Conservation (phyloP, 2,888 invertebrate species). For the Orchestes rusci region DNA sequence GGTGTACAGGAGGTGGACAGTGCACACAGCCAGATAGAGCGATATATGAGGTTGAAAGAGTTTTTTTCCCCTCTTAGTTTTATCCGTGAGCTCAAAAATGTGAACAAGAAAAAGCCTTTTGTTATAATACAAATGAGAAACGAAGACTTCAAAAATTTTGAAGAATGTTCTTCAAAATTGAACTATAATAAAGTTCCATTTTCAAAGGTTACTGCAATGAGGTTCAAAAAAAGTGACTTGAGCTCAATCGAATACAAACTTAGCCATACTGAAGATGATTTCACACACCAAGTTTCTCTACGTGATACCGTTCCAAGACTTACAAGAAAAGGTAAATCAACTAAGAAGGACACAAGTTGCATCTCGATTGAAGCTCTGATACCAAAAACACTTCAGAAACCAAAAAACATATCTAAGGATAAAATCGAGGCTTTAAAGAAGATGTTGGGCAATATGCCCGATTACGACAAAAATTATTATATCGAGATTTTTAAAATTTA, state of each 20-base stretch:
- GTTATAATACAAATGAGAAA: constrained; percentile 18
- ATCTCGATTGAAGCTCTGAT: background rate
- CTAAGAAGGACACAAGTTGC: background rate
- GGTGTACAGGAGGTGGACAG: constrained; percentile 29
- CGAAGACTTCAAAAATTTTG: constrained; percentile 19
- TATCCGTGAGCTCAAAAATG: constrained; percentile 16
- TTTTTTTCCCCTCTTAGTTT: constrained; percentile 24
- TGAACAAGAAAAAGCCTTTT: constrained; percentile 21
- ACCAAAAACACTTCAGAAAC: background rate
- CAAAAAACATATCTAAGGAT: constrained; percentile 2
- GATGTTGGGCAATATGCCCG: background rate
- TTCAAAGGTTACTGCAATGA: constrained; percentile 12
- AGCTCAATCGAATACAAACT: background rate
- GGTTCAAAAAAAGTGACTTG: constrained; percentile 11
- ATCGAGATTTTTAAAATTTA: too few species aligned
- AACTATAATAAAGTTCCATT: constrained; percentile 14
- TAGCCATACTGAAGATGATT: background rate
- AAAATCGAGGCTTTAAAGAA: constrained; percentile 3
- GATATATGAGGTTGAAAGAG: constrained; percentile 18
- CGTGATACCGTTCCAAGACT: background rate
- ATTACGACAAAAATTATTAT: too few species aligned
- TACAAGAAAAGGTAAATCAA: background rate
- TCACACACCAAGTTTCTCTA: background rate
- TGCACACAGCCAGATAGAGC: constrained; percentile 28
- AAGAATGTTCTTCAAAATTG: constrained; percentile 12